These are phyloP conservation scores for Pygoscelis antarcticus DNA, from an alignment of 2,113 vertebrate species.

Conservation along the genomic window DNA sequence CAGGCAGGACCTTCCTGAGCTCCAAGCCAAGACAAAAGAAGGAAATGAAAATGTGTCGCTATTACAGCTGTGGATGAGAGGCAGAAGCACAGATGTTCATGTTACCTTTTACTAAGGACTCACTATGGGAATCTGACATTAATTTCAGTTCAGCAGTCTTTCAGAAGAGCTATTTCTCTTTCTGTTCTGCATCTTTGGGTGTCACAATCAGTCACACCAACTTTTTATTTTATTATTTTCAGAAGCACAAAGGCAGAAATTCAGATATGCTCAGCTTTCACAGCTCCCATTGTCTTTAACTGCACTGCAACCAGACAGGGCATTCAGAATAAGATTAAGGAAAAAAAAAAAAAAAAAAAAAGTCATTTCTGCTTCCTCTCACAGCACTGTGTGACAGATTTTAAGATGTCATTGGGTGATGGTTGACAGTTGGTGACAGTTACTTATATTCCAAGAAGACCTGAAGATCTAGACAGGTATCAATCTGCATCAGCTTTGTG, in stretches of 20 bases:
- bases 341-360: too few species aligned
- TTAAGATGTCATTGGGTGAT: neutral
- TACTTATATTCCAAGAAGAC: neutral
- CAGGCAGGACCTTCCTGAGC: neutral
- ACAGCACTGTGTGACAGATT: neutral
- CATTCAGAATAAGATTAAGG: neutral
- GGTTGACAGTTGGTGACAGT: too few species aligned
- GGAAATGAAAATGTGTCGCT: neutral
- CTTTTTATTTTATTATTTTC: neutral
- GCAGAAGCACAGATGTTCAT: neutral
- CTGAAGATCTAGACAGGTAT: neutral
- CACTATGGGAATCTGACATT: neutral
- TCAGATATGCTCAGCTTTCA: neutral
- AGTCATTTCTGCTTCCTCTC: neutral
- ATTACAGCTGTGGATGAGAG: neutral
- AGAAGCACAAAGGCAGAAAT: accelerated
- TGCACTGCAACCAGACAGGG: neutral
- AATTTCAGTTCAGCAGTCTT: neutral
- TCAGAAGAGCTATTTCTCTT: neutral
- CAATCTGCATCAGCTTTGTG: neutral
- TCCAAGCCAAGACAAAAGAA: neutral
- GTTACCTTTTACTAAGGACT: neutral
- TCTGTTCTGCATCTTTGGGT: neutral
- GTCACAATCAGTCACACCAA: neutral
- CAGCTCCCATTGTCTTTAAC: neutral